Evolutionary conservation across 2,888 invertebrate genomes (phyloP).

Genomic region (Nesidiocoris tenuis): DNA sequence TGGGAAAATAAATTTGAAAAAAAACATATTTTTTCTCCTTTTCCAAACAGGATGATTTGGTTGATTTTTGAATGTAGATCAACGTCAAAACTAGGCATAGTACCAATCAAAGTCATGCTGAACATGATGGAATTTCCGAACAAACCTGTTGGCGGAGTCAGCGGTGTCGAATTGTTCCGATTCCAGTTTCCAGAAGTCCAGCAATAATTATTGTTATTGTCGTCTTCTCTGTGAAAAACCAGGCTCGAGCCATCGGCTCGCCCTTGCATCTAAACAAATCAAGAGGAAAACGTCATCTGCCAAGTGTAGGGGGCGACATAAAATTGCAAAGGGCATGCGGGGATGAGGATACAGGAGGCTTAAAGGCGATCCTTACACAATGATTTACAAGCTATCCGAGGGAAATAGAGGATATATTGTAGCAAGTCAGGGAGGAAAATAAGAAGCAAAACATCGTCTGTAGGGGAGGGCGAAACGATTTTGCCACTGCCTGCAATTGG

Average conservation of each 20-base stretch:
- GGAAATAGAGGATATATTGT: background rate
- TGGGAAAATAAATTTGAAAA: too few relatives aligned
- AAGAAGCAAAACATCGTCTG: background rate
- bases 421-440: background rate
- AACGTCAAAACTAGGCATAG: too few relatives aligned
- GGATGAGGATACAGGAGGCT: background rate
- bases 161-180: conserved; percentile 43
- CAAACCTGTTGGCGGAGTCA: conserved; percentile 46
- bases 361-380: background rate
- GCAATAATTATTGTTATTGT: conserved; percentile 36
- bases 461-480: background rate
- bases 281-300: conserved; percentile 31
- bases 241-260: conserved; percentile 28
- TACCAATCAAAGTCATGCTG: too few relatives aligned
- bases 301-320: background rate
- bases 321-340: background rate
- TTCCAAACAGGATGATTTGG: too few relatives aligned
- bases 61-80: too few relatives aligned
- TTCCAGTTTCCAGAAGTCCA: conserved; percentile 21
- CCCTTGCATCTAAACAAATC: conserved; percentile 42
- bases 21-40: too few relatives aligned
- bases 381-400: background rate
- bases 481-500: background rate
- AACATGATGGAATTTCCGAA: too few relatives aligned
- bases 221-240: conserved; percentile 24